Conservation (phyloP, 92 coral and sea anemone species). For the Scolanthus callimorphus region DNA sequence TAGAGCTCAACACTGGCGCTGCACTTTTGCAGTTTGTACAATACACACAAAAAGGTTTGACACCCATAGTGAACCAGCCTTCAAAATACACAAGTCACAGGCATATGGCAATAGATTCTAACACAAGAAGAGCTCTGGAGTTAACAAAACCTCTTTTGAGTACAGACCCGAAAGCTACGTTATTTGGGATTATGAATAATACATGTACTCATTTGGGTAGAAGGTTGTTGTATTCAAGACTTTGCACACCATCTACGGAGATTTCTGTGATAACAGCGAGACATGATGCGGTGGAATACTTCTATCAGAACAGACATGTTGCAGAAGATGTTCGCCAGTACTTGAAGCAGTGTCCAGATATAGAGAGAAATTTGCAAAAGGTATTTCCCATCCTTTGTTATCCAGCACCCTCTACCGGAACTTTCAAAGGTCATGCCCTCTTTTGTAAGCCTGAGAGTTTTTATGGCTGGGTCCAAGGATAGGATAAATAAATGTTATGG, state of each 20-base stretch:
- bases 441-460: no score
- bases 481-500: no score
- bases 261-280: constrained; percentile 38
- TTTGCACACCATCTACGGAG: constrained; percentile 76
- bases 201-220: constrained; percentile 75
- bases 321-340: constrained; percentile 64
- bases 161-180: constrained; percentile 68
- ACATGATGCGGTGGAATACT: constrained; percentile 61
- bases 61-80: constrained; percentile 67
- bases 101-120: constrained; percentile 84
- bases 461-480: no score
- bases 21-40: constrained; percentile 67
- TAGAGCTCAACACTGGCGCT: constrained; percentile 63
- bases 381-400: constrained; percentile 27
- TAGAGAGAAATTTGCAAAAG: constrained; percentile 77
- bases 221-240: constrained; percentile 52
- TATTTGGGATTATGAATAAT: constrained; percentile 77
- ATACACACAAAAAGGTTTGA: constrained; percentile 67
- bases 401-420: no score
- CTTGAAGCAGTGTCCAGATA: constrained; percentile 66
- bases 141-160: constrained; percentile 69
- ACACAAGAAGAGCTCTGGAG: constrained; percentile 67
- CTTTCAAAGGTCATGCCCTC: no score
- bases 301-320: constrained; percentile 49
- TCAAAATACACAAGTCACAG: constrained; percentile 63